Evolutionary conservation across 2,113 vertebrate species (phyloP), one percentile per base, ranked within the genome.

Genomic region (Willisornis vidua): DNA sequence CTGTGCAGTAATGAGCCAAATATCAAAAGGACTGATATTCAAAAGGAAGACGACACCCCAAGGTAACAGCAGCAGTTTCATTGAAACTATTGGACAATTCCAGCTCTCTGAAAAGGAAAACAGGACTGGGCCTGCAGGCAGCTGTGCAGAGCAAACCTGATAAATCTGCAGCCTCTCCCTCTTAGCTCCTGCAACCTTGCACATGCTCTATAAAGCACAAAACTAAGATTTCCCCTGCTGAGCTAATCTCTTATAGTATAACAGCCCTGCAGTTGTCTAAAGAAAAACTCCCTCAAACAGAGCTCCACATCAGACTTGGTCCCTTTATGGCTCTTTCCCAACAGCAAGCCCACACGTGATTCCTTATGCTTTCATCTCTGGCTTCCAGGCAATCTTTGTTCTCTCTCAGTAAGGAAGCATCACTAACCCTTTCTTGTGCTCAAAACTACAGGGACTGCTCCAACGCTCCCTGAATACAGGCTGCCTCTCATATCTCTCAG

Each of bases 331-430:
- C 13, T 59, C 51, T 88, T 59, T 91, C 75, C 51, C 59, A 86
- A 59, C 59, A 80, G 51, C 62, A 71, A 92, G 63, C 20, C 63
- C 63, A 58, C 85, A 89, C 1, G 29, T 5, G 7, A 88, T 85
- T 90, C 37, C 62, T 89, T 70, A 41, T 0, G 4, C 81, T 96
- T 96, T 97, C 74, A 85, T 89, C 71, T 93, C 58, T 83, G 58
- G 81, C 87, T 96, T 87, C 71, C 55, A 94, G 54, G 55, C 58
- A 94, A 51, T 83, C 75, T 91, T 95, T 90, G 90, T 67, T 93
- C 63, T 89, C 75, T 55, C 84, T 92, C 91, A 91, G 93, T 71
- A 91, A 85, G 71, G 59, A 87, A 48, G 63, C 71, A 90, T 85
- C 85, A 63, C 37, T 94, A 70, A 87, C 86, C 66, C 81, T 93